Evolutionary conservation across 2,113 vertebrate genomes (phyloP).

Genomic region (Hoplias malabaricus): DNA sequence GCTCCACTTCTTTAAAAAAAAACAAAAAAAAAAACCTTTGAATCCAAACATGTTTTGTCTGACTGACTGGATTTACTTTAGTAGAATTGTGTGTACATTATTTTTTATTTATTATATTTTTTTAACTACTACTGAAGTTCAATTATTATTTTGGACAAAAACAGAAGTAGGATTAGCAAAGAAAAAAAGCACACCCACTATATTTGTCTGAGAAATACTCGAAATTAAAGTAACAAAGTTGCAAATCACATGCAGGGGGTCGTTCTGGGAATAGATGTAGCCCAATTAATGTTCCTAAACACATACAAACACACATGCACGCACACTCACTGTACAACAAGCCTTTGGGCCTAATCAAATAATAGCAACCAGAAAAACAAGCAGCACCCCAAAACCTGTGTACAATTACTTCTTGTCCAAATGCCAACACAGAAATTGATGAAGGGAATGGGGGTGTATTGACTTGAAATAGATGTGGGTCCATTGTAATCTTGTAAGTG

Average conservation of each 20-base stretch:
- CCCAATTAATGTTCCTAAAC: not conserved
- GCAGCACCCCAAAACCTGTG: constrained; percentile 36
- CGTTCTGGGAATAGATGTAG: not conserved
- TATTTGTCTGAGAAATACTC: not conserved
- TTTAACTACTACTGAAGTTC: not conserved
- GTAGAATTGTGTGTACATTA: no score
- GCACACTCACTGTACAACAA: constrained; percentile 20
- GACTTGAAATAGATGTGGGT: constrained; percentile 12
- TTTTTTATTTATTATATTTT: no score
- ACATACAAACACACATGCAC: constrained; percentile 23
- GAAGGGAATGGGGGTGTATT: constrained; percentile 4
- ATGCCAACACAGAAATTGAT: constrained; percentile 32
- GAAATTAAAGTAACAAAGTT: not conserved
- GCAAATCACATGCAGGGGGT: not conserved
- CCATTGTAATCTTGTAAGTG: constrained; percentile 24
- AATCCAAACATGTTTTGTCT: no score
- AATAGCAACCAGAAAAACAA: constrained; percentile 39
- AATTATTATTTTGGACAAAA: not conserved
- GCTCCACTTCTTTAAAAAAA: no score
- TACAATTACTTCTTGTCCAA: constrained; percentile 23
- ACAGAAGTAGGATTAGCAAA: not conserved
- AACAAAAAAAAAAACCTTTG: no score
- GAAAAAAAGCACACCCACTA: not conserved
- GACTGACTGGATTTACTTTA: no score
- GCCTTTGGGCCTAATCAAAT: constrained; percentile 36